Base-by-base conservation (phyloP, 1,140 invertebrate genomes). In the Zophobas morio region DNA sequence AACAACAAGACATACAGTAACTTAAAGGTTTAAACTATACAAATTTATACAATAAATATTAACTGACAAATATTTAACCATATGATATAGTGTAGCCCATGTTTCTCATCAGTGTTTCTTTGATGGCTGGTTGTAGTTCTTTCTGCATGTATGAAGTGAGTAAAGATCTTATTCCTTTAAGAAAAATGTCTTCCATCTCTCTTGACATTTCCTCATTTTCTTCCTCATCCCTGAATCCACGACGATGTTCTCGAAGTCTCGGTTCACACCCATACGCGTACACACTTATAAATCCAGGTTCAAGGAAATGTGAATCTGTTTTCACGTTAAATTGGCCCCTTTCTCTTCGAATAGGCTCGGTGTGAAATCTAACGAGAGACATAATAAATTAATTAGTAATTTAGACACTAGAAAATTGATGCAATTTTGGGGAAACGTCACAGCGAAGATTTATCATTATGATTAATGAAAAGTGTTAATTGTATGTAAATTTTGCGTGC, bases 51-150 rank as follows among this genome's bases (percentile, higher is more conserved):
- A 73, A 42, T 53, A 73, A 56, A 73, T 56, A 73, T 39, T 54
- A 6, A 36, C 34, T 33, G 2, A 46, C 42, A 46, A 46, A 51
- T 42, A 3, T 53, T 73, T 54, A 88, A 78, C 94, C 94, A 84
- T 95, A 96, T 51, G 94, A 95, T 77, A 95, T 90, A 1, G 94
- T 94, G 82, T 95, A 96, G 6, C 94, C 94, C 91, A 96, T 93
- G 82, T 94, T 94, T 76, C 92, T 88, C 94, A 95, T 95, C 8
- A 95, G 86, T 1, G 94, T 94, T 81, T 96, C 94, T 85, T 94
- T 94, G 47, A 96, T 94, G 35, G 94, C 94, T 8, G 94, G 93
- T 84, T 96, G 93, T 34, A 95, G 85, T 81, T 94, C 92, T 81
- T 91, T 92, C 83, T 96, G 94, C 90, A 96, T 94, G 81, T 95